phyloP scores from a whole-genome alignment of 2,888 invertebrate genomes.

The Opisthograptis luteolata region DNA sequence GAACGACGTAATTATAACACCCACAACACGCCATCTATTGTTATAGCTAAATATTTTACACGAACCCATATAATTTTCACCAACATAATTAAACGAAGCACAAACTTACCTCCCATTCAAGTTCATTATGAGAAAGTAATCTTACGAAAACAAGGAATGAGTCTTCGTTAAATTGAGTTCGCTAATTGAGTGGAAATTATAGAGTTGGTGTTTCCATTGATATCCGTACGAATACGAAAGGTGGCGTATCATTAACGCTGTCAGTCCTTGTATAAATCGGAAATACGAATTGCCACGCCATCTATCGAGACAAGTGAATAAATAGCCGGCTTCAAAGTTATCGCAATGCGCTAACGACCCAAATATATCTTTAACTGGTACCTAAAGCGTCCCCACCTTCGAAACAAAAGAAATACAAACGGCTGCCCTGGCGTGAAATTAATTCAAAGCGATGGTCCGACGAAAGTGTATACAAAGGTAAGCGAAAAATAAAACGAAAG shows the following conservation, averaged over 20 bases:
- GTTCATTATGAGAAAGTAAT: slow-evolving; percentile 24
- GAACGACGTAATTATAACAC: slow-evolving; percentile 50
- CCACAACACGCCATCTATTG: slow-evolving; percentile 38
- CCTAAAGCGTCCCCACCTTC: slow-evolving; percentile 63
- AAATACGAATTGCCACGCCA: slow-evolving; percentile 69
- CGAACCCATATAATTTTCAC: slow-evolving; percentile 14
- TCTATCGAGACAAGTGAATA: slow-evolving; percentile 75
- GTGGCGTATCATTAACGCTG: slow-evolving; percentile 73
- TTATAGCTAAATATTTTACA: slow-evolving; percentile 18
- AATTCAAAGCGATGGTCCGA: slow-evolving; percentile 75
- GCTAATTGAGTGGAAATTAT: slow-evolving; percentile 55
- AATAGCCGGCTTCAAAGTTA: slow-evolving; percentile 74
- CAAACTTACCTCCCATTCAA: slow-evolving; percentile 1
- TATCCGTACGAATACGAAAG: slow-evolving; percentile 63
- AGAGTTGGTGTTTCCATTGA: slow-evolving; percentile 57
- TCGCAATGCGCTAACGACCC: slow-evolving; percentile 74
- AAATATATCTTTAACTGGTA: slow-evolving; percentile 72
- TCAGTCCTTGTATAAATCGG: slow-evolving; percentile 78
- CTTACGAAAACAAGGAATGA: slow-evolving; percentile 33
- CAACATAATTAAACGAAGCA: slow-evolving; percentile 6
- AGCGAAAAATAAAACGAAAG: slow-evolving; percentile 72
- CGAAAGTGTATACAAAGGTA: slow-evolving; percentile 76
- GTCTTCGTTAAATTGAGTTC: slow-evolving; percentile 45
- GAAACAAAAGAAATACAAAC: slow-evolving; percentile 78
- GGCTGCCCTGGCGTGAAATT: slow-evolving; percentile 72